Base-by-base conservation (phyloP, 1,140 invertebrate genomes). In the Dendrolimus punctatus region DNA sequence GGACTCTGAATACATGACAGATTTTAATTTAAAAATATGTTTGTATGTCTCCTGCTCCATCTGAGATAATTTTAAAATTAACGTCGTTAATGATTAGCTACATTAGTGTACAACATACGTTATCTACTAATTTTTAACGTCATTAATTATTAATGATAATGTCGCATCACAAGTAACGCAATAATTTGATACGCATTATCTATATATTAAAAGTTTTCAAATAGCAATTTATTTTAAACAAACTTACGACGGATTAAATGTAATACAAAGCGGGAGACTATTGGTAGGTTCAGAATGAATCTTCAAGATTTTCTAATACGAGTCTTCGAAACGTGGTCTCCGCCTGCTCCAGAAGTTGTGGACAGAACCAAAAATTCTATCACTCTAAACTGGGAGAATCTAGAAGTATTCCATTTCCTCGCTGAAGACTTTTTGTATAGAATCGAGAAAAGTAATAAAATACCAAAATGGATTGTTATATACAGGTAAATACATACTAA, bases 381-480 rank as follows among this genome's bases (percentile, higher is more conserved):
- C 8, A 73, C 69, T 0, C 50, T 85, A 8, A 40, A 47, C 23
- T 80, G 72, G 71, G 46, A 41, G 36, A 42, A 57, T 5, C 44
- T 61, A 0, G 62, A 62, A 5, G 55, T 59, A 0, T 82, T 77
- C 45, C 46, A 41, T 2, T 77, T 74, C 45, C 49, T 80, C 4
- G 39, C 47, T 1, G 53, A 66, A 2, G 51, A 66, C 8, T 56
- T 85, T n/a, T 43, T 85, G 0, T 85, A 72, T 51, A 67, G 51
- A 40, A 46, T 85, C 4, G 72, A 85, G 54, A 79, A 64, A 46
- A 76, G 73, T 43, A 68, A 82, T n/a, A 83, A 85, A 52, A 70
- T 82, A 6, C 82, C 80, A 4, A 52, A 66, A 0, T 85, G 82
- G 82, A 57, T 73, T 0, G 56, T 68, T 0, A 74, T 78, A 4